Conservation (phyloP, 1,140 invertebrate genomes). For the Sycophila sp. region DNA sequence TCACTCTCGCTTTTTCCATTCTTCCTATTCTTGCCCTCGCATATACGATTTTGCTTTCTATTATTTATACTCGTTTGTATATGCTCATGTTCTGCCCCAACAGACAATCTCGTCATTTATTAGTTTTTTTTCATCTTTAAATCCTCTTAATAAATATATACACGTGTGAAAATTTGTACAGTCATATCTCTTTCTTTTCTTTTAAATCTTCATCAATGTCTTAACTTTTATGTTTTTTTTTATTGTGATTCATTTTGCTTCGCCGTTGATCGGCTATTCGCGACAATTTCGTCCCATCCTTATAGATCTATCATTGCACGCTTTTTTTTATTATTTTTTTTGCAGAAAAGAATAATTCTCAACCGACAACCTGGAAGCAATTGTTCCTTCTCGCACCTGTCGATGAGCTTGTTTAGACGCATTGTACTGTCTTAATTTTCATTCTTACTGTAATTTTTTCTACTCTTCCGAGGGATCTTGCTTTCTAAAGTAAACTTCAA, state of each 20-base stretch:
- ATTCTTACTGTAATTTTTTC: not conserved
- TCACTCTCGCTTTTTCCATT: slow-evolving; percentile 1
- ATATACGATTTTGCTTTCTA: slow-evolving; percentile 11
- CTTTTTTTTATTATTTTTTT: no score
- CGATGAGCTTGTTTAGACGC: slow-evolving; percentile 15
- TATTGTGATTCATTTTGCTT: slow-evolving; percentile 21
- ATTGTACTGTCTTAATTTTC: not conserved
- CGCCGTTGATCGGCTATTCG: slow-evolving; percentile 14
- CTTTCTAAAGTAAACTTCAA: no score
- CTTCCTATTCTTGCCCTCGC: not conserved
- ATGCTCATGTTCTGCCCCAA: slow-evolving; percentile 16
- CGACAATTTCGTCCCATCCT: slow-evolving; percentile 15
- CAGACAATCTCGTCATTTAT: slow-evolving; percentile 4
- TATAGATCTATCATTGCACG: slow-evolving; percentile 39
- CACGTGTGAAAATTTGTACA: slow-evolving; percentile 38
- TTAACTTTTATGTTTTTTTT: not conserved
- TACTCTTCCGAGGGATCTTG: not conserved
- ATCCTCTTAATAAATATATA: slow-evolving; percentile 35
- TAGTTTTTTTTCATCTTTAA: slow-evolving; percentile 1
- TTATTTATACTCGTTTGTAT: slow-evolving; percentile 34
- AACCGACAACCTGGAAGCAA: not conserved
- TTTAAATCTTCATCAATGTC: not conserved
- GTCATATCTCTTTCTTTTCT: slow-evolving; percentile 22
- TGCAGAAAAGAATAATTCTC: slow-evolving; percentile 23
- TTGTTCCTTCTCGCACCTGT: slow-evolving; percentile 2